These are phyloP conservation scores for Arizona elegans DNA, from an alignment of 2,113 vertebrate species.

Conservation along the genomic window DNA sequence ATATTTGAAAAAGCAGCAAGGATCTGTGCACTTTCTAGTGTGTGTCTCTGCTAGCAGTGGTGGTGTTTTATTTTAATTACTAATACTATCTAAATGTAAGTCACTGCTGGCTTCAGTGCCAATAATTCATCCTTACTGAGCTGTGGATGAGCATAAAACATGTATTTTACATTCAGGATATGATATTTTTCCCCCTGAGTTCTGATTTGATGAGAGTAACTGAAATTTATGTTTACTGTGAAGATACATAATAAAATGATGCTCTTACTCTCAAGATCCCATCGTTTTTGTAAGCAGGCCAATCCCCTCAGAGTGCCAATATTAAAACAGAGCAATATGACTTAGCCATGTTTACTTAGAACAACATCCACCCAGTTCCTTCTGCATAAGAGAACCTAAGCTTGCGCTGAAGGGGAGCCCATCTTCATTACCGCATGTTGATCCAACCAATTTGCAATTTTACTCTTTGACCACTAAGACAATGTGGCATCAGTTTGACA, in stretches of 20 bases:
- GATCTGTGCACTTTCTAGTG: neutral
- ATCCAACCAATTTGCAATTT: slow-evolving; percentile 69
- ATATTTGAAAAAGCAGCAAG: slow-evolving; percentile 1
- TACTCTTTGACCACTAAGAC: slow-evolving; percentile 71
- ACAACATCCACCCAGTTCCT: neutral
- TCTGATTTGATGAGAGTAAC: slow-evolving; percentile 31
- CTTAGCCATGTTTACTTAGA: neutral
- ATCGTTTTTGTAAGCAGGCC: neutral
- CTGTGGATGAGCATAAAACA: neutral
- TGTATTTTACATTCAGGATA: slow-evolving; percentile 26
- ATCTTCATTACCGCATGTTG: slow-evolving; percentile 14
- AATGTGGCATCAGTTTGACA: slow-evolving; percentile 73
- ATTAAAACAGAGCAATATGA: neutral
- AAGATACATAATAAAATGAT: slow-evolving; percentile 12
- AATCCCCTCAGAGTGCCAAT: neutral
- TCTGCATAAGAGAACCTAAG: neutral
- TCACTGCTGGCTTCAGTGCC: neutral
- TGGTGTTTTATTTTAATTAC: neutral
- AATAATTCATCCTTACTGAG: neutral
- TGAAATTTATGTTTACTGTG: slow-evolving; percentile 30
- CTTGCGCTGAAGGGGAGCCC: neutral
- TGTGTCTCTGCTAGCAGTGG: neutral
- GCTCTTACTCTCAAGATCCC: slow-evolving; percentile 18
- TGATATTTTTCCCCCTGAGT: slow-evolving; percentile 34
- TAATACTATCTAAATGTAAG: slow-evolving; percentile 8